Conservation (phyloP, 2,888 invertebrate species). For the Lasioglossum zephyrum region DNA sequence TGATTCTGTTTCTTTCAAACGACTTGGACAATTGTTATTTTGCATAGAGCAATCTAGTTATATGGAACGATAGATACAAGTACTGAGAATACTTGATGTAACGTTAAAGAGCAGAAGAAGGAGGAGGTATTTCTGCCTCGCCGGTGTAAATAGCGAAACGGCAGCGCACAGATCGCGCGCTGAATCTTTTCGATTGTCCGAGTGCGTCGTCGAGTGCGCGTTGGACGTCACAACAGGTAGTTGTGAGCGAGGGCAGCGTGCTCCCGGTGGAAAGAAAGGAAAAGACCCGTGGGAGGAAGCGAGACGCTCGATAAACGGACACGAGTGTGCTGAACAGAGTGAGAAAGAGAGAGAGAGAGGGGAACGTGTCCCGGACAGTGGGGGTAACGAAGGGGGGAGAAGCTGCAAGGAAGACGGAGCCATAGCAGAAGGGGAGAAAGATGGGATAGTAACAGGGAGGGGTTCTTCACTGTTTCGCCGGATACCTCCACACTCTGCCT, state of each 20-base stretch:
- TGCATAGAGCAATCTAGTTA: neutral
- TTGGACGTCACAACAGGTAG: conserved; percentile 82
- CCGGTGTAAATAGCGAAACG: conserved; percentile 42
- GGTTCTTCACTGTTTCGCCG: conserved; percentile 61
- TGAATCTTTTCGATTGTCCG: conserved; percentile 62
- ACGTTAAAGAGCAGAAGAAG: neutral
- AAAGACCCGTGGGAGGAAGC: conserved; percentile 57
- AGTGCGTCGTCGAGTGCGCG: conserved; percentile 67
- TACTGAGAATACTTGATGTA: neutral
- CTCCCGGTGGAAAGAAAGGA: conserved; percentile 71
- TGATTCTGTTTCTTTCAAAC: neutral
- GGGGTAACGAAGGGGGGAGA: conserved; percentile 38
- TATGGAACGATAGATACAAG: neutral
- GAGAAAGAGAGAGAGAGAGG: neutral
- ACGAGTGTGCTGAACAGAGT: conserved; percentile 50
- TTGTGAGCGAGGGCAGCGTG: conserved; percentile 78
- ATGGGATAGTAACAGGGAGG: conserved; percentile 42
- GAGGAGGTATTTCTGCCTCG: neutral
- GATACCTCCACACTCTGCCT: conserved; percentile 54
- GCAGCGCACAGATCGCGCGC: conserved; percentile 55
- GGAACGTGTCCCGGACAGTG: conserved; percentile 17
- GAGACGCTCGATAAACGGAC: conserved; percentile 57
- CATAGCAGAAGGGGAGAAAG: conserved; percentile 50
- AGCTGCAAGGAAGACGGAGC: conserved; percentile 52
- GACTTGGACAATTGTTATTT: neutral